A percentile compares a stretch with the other conserved stretches of the same genome.
These are phyloP conservation scores for Drosophila subpulchrella DNA, from an alignment of 1,140 invertebrate genomes.

Conservation along the genomic window DNA sequence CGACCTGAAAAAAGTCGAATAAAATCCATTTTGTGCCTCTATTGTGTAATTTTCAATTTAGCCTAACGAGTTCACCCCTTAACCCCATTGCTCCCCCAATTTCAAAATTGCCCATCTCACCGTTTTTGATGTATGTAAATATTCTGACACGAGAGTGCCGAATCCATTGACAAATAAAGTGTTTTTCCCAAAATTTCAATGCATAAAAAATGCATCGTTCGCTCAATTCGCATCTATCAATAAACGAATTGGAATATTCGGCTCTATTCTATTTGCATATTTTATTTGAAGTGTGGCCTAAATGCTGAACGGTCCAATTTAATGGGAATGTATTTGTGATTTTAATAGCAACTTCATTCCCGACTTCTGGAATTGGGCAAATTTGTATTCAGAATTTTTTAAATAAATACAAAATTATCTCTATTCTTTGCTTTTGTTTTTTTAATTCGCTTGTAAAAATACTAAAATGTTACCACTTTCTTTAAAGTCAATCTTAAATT, in stretches of 20 bases:
- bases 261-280: constrained; percentile 65
- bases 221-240: constrained; percentile 66
- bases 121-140: constrained; percentile 45
- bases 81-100: constrained; percentile 9
- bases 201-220: constrained; percentile 51
- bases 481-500: neutral
- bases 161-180: constrained; percentile 59
- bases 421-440: too few species aligned
- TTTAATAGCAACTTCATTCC: constrained; percentile 6
- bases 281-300: constrained; percentile 50
- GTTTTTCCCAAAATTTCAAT: constrained; percentile 50
- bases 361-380: neutral
- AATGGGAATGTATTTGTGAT: constrained; percentile 9
- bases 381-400: neutral
- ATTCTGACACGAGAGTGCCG: constrained; percentile 28
- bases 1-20: constrained; percentile 3
- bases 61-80: constrained; percentile 45
- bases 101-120: constrained; percentile 45
- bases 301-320: constrained; percentile 17
- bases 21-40: constrained; percentile 36
- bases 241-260: constrained; percentile 68
- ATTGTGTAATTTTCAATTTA: constrained; percentile 70
- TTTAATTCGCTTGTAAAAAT: neutral
- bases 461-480: neutral
- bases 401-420: too few species aligned